Evolutionary conservation across 2,888 invertebrate species (phyloP).

Genomic region (Trachelus stipa): DNA sequence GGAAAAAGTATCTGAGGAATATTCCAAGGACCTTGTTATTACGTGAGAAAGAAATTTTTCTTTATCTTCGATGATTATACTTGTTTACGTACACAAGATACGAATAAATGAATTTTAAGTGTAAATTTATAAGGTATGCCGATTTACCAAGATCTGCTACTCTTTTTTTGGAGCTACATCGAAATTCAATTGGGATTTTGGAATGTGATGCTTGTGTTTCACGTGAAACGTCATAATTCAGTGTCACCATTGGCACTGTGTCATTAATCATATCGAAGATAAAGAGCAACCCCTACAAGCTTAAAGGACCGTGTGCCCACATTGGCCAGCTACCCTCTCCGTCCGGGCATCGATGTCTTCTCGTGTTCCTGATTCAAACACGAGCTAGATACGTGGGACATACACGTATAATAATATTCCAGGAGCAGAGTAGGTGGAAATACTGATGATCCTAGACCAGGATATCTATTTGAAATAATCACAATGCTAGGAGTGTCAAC

Average conservation of each 20-base stretch:
- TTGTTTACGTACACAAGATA: background rate
- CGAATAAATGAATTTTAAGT: background rate
- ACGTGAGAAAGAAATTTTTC: background rate
- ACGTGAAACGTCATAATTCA: constrained; percentile 24
- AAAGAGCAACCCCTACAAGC: constrained; percentile 22
- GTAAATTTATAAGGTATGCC: background rate
- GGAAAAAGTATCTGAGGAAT: background rate
- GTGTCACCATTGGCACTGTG: constrained; percentile 16
- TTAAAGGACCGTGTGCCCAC: background rate
- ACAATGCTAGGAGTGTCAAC: background rate
- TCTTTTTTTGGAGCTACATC: background rate
- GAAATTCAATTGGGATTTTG: constrained; percentile 11
- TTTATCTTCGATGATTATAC: background rate
- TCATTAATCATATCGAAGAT: constrained; percentile 24
- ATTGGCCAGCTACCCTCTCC: background rate
- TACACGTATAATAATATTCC: background rate
- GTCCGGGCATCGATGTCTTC: background rate
- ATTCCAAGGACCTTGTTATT: background rate
- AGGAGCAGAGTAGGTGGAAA: background rate
- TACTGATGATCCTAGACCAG: background rate
- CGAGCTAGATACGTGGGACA: background rate
- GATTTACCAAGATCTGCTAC: background rate
- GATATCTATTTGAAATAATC: background rate
- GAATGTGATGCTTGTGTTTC: constrained; percentile 20
- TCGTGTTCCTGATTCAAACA: background rate